Evolutionary conservation across 2,888 invertebrate genomes (phyloP).

Genomic region (Scaeva pyrastri): DNA sequence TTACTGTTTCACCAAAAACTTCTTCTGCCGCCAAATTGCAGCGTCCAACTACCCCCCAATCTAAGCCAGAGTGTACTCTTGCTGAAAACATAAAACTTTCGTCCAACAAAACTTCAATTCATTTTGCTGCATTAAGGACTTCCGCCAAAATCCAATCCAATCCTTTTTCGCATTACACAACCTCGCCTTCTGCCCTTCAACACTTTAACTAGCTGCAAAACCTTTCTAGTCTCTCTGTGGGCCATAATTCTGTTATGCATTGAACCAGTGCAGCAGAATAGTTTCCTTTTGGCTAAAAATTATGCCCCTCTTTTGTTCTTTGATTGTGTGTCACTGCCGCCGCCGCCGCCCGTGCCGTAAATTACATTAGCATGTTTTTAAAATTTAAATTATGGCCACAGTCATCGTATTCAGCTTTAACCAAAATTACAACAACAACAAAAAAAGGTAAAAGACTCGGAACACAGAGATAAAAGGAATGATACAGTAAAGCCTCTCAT

Average conservation of each 20-base stretch:
- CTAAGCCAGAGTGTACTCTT: neutral
- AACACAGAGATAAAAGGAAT: constrained; percentile 1
- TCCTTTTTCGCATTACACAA: neutral
- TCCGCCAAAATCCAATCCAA: constrained; percentile 37
- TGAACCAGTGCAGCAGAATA: constrained; percentile 18
- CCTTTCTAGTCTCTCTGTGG: neutral
- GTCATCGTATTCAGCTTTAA: neutral
- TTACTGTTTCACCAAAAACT: constrained; percentile 8
- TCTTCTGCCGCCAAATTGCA: neutral
- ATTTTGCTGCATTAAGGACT: constrained; percentile 35
- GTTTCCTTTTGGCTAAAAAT: constrained; percentile 6
- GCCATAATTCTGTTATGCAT: constrained; percentile 45
- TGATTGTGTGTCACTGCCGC: constrained; percentile 39
- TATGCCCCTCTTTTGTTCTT: constrained; percentile 21
- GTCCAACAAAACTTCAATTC: constrained; percentile 34
- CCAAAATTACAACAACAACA: neutral
- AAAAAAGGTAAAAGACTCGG: neutral
- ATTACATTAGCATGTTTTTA: constrained; percentile 52
- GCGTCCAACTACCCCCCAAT: no score
- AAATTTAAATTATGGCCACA: constrained; percentile 38
- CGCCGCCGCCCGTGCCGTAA: constrained; percentile 30
- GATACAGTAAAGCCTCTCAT: constrained; percentile 13
- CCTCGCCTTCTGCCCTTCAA: neutral
- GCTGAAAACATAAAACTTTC: neutral
- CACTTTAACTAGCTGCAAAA: constrained; percentile 11